These are phyloP conservation scores for Taenaris catops DNA, from an alignment of 2,888 invertebrate species.

Conservation along the genomic window DNA sequence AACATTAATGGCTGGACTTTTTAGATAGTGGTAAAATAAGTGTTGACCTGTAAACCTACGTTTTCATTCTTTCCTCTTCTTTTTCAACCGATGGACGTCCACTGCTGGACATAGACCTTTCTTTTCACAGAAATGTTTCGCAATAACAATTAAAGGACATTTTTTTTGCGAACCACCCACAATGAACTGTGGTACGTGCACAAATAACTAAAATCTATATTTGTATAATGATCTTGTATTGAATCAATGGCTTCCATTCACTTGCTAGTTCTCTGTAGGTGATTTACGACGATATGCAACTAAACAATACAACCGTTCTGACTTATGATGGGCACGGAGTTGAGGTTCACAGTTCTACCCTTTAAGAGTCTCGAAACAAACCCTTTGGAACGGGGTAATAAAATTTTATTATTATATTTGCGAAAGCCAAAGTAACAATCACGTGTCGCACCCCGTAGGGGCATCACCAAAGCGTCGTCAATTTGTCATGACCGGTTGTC, in stretches of 20 bases:
- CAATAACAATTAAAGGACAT: conserved; percentile 38
- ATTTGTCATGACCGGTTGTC: conserved; percentile 66
- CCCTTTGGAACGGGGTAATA: conserved; percentile 77
- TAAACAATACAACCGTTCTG: conserved; percentile 67
- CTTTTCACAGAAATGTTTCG: conserved; percentile 61
- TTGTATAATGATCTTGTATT: conserved; percentile 76
- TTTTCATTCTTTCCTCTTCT: no score
- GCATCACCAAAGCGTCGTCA: conserved; percentile 45
- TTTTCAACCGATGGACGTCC: no score
- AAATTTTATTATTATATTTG: conserved; percentile 78
- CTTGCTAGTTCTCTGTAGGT: conserved; percentile 57
- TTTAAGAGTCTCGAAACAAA: conserved; percentile 61
- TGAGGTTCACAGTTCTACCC: conserved; percentile 63
- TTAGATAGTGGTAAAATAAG: no score
- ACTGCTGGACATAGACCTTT: conserved; percentile 51
- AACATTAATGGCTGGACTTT: no score
- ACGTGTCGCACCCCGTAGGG: conserved; percentile 57
- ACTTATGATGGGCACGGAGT: conserved; percentile 55
- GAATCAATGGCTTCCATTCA: conserved; percentile 60
- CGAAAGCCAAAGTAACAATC: conserved; percentile 61
- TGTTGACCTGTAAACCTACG: no score
- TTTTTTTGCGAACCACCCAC: conserved; percentile 67
- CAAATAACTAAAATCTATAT: conserved; percentile 74
- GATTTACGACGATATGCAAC: conserved; percentile 75
- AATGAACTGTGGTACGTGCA: conserved; percentile 60